Base-by-base conservation (phyloP, 2,888 invertebrate species). In the Philhelius pedissequus region DNA sequence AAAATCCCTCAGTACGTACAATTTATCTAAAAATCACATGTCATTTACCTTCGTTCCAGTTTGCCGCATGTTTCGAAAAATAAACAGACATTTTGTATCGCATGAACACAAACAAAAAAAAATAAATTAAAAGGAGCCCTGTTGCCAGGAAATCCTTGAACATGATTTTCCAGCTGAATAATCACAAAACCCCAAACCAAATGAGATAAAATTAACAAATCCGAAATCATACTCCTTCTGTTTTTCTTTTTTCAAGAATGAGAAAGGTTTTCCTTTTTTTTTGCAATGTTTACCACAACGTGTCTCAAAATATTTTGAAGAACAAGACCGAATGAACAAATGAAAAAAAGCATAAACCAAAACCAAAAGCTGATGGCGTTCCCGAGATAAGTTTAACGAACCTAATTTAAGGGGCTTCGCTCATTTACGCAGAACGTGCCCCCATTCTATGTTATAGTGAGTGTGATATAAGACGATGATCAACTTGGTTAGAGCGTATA, bases 341-440 rank as follows among this genome's bases (percentile, higher is more conserved):
- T 0, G 30, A 52, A 52, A 38, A 35, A 35, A 18, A 32, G 18
- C 6, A 56, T 38, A 38, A 38, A 8, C 58, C 35, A 62, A 43
- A 62, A 43, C 62, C 62, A 43, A 64, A 64, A 45, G 32, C 70
- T 43, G 66, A 71, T 75, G 60, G 58, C 58, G 50, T 68, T 48
- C 66, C 45, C 69, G 58, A 71, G 79, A 84, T 84, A 80, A 80
- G 75, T 84, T 71, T 84, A 80, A 84, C 84, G 84, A 84, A 80
- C 80, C 84, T 84, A 80, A 84, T 84, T 80, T 71, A 40, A 40
- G 70, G 62, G 54, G 62, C 20, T 64, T 66, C 43, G 45, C 76
- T 76, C 82, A 62, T 77, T 77, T 69, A 30, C 60, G 69, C 74
- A 43, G 62, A 66, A 64, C 50, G 30, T 68, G 54, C 66, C 56